Conservation (phyloP, 1,140 invertebrate species). For the Elysia chlorotica region DNA sequence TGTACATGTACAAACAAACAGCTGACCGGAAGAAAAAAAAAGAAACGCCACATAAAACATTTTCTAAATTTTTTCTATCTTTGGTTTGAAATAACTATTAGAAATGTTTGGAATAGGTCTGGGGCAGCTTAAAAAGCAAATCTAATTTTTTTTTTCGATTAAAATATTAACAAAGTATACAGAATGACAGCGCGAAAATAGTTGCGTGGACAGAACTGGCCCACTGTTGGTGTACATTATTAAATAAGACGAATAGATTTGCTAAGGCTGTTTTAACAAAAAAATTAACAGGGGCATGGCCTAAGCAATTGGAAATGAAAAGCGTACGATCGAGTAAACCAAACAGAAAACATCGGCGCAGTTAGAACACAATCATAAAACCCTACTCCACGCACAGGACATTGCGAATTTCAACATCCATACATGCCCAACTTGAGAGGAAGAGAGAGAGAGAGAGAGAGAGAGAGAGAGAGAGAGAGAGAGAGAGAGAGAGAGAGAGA, state of each 20-base stretch:
- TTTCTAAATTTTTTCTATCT: not conserved
- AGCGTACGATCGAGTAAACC: not conserved
- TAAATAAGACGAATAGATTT: too few species aligned
- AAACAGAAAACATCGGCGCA: not conserved
- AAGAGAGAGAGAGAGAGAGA: slow-evolving; percentile 12
- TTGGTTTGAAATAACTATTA: too few species aligned
- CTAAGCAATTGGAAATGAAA: not conserved
- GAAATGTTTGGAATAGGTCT: too few species aligned
- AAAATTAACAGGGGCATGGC: not conserved
- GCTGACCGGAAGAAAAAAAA: not conserved
- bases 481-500: not conserved
- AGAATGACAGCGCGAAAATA: too few species aligned
- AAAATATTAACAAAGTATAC: too few species aligned
- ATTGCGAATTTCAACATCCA: not conserved
- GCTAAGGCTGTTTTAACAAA: not conserved
- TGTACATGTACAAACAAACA: not conserved
- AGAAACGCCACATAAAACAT: not conserved
- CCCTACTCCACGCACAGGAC: not conserved
- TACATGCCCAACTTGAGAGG: not conserved
- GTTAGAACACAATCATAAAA: not conserved
- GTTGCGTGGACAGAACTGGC: too few species aligned
- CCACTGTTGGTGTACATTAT: too few species aligned
- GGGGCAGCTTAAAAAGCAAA: too few species aligned
- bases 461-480: not conserved
- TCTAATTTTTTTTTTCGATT: too few species aligned